Evolutionary conservation across 2,113 vertebrate species (phyloP).

Genomic region (Castor canadensis): DNA sequence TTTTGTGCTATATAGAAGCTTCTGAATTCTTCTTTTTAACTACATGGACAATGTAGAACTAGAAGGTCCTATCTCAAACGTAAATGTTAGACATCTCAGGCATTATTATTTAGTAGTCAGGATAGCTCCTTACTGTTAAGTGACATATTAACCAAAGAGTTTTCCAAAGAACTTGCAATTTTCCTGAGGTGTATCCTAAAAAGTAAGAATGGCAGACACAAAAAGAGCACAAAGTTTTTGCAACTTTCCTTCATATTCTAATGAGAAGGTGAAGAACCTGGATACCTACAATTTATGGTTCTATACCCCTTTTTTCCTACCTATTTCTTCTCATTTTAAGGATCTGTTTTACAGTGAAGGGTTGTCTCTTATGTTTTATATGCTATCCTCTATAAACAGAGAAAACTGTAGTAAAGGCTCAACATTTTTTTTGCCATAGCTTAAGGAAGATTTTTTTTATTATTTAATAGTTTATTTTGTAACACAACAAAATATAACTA

Average conservation of each 20-base stretch:
- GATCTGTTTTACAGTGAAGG: neutral
- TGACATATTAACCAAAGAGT: neutral
- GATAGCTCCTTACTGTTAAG: neutral
- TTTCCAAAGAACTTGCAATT: neutral
- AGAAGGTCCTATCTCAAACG: neutral
- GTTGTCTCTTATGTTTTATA: neutral
- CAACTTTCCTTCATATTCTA: neutral
- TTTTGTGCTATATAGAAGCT: neutral
- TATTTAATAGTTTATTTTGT: neutral
- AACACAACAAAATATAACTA: neutral
- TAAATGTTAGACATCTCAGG: neutral
- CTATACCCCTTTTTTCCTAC: neutral
- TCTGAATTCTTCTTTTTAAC: neutral
- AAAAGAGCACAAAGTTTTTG: neutral
- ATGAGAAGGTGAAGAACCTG: neutral
- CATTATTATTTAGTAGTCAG: neutral
- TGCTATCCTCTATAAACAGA: neutral
- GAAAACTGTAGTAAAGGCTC: neutral
- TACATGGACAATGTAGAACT: neutral
- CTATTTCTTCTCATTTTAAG: neutral
- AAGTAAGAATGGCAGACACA: neutral
- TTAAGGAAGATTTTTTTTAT: neutral
- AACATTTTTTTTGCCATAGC: neutral
- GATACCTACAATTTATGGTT: neutral
- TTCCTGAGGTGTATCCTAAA: neutral